Evolutionary conservation across 2,113 vertebrate genomes (phyloP), one percentile per base, ranked within the genome.

Genomic region (Plecotus auritus): DNA sequence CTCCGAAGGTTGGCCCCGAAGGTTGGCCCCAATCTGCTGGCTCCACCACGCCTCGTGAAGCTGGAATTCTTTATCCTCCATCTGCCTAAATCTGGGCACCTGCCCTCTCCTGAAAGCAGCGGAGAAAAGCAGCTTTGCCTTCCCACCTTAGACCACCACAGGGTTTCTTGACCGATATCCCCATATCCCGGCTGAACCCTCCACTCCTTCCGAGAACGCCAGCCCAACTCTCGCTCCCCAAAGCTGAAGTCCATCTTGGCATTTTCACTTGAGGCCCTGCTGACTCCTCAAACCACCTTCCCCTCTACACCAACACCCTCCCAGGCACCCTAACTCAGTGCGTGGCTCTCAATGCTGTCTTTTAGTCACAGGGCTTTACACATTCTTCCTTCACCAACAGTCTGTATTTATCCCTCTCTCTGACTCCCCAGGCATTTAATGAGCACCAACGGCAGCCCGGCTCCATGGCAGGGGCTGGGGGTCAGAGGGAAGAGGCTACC

Each of bases 161-260:
- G 12, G 7, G 54, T 12, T 74, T 70, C 42, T 51, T 32, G 45
- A 45, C 4, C 67, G 47, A 78, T 64, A 78, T 32, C 30, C 3
- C 30, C 47, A 88, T 9, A 26, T 40, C 9, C 59, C 6, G 0
- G 2, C 32, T 1, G 45, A 73, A 69, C 11, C 18, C 28, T 64
- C 54, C 7, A 30, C 3, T 13, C 4, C n/a, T 54, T 42, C 64
- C 47, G 26, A 69, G 76, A 59, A 20, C 17, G 40, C 22, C 9
- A 51, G 69, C 35, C 74, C 18, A 4, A 0, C 18, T 35, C 47
- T 7, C 1, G 0, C 9, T 18, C 40, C n/a, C 26, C 45, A 37
- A 7, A 64, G 78, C 35, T 23, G 5, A 45, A 69, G 23, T 70
- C 0, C 1, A 23, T n/a, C 16, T 67, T 4, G 1, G 40, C 4